These are phyloP conservation scores for Dipus sagitta DNA, from an alignment of 2,797 vertebrate genomes.

Conservation along the genomic window DNA sequence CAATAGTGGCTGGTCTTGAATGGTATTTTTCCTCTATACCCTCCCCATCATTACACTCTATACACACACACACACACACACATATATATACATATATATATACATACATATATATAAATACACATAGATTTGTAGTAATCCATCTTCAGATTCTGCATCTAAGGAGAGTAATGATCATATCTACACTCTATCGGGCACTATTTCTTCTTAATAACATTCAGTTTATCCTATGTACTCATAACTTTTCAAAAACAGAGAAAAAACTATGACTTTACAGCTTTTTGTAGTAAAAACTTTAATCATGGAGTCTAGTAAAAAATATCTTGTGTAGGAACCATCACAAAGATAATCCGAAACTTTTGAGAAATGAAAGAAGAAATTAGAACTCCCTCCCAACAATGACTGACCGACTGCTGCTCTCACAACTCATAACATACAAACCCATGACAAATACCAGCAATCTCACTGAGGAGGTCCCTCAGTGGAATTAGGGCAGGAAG, in stretches of 20 bases:
- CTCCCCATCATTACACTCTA: neutral
- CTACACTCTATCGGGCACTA: neutral
- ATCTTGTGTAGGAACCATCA: neutral
- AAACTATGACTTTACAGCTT: neutral
- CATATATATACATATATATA: too few species aligned
- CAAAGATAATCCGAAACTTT: slow-evolving; percentile 25
- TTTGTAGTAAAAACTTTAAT: neutral
- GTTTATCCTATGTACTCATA: neutral
- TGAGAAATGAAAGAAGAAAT: neutral
- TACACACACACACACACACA: too few species aligned
- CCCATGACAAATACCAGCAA: too few species aligned
- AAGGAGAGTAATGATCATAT: neutral
- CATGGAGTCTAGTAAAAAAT: neutral
- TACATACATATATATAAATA: too few species aligned
- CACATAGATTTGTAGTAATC: neutral
- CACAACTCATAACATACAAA: too few species aligned
- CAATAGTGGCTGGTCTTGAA: too few species aligned
- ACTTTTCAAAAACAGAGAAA: neutral
- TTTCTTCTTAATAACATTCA: neutral
- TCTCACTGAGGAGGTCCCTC: too few species aligned
- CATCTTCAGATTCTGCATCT: neutral
- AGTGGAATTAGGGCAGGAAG: too few species aligned
- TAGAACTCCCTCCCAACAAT: neutral
- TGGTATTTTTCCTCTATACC: neutral
- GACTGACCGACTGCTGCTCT: too few species aligned